Base-by-base conservation (phyloP, 2,797 vertebrate species). In the Strix occidentalis region DNA sequence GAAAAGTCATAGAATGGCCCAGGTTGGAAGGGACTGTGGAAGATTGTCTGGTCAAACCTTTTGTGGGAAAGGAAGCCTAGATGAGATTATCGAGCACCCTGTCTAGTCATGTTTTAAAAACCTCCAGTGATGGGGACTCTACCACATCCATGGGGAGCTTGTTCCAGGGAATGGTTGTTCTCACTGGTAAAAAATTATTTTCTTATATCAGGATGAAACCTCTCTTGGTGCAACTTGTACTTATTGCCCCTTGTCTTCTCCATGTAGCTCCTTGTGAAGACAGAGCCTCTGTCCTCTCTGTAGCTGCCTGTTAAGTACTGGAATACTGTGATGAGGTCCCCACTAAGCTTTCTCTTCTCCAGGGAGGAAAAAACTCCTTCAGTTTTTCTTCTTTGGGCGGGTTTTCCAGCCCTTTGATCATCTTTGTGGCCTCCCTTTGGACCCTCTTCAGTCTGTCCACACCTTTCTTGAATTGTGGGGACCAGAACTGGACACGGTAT, bases 291-390 rank as follows among this genome's bases (percentile, higher is more conserved):
- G 1, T 51, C 16, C 28, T 24, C 41, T 53, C n/a, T 57, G 57
- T 21, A 53, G 23, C 41, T 70, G 39, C 10, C 43, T 4, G 7
- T 2, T 29, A 37, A 39, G 8, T 6, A 6, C 19, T 57, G 72
- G 46, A 71, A 1, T 48, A 1, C 37, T 28, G 41, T 0, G 4
- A 28, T 21, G 19, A 19, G 15, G 12, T 45, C 15, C 21, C 20
- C 4, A 20, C 18, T 51, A 35, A 51, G 17, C 37, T 68, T 60
- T 51, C 31, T 31, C 7, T 20, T 20, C 45, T 20, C 45, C 45
- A 45, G 45, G 45, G 21, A 58, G 54, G 39, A 51, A 31, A 31
- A 66, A 31, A 53, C 5, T 61, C 48, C 26, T 63, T 63, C 57
- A 54, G 7, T 54, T 41, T 39, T 64, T 56, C 28, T 10, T 46